Percentiles rank a stretch among this genome's conserved stretches.
phyloP scores from a whole-genome alignment of 2,113 vertebrate genomes.

The Ia io region DNA sequence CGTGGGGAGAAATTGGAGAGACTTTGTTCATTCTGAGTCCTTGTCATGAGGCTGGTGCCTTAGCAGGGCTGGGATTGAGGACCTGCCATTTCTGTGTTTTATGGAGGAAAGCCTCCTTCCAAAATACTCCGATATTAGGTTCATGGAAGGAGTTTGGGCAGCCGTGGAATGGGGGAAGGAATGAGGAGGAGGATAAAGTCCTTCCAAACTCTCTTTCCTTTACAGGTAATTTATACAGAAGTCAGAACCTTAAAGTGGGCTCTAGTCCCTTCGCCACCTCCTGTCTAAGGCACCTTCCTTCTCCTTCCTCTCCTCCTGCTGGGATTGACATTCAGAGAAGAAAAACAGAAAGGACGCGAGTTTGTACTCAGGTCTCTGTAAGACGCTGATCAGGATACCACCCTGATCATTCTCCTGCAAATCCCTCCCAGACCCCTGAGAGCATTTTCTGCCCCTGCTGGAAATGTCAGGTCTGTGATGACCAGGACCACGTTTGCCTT shows the following conservation, averaged over 20 bases:
- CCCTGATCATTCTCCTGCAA: neutral
- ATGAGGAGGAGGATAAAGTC: neutral
- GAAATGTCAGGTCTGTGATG: neutral
- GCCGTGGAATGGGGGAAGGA: neutral
- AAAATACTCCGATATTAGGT: neutral
- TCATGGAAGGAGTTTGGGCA: neutral
- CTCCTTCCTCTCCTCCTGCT: neutral
- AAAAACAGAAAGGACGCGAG: slow-evolving; percentile 42
- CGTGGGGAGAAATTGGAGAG: neutral
- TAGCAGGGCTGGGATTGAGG: neutral
- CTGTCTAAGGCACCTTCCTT: neutral
- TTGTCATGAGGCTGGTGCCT: neutral
- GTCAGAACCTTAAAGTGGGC: slow-evolving; percentile 19
- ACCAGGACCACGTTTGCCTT: neutral
- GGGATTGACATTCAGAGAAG: neutral
- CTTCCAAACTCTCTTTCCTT: slow-evolving; percentile 16
- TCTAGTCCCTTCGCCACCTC: slow-evolving; percentile 33
- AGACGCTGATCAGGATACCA: neutral
- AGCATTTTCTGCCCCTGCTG: neutral
- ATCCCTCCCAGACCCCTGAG: neutral
- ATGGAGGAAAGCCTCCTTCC: neutral
- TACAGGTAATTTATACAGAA: slow-evolving; percentile 39
- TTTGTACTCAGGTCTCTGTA: slow-evolving; percentile 34
- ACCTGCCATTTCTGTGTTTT: neutral
- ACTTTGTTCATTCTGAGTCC: neutral